Conservation (phyloP, 2,888 invertebrate species). For the Athalia rosae region DNA sequence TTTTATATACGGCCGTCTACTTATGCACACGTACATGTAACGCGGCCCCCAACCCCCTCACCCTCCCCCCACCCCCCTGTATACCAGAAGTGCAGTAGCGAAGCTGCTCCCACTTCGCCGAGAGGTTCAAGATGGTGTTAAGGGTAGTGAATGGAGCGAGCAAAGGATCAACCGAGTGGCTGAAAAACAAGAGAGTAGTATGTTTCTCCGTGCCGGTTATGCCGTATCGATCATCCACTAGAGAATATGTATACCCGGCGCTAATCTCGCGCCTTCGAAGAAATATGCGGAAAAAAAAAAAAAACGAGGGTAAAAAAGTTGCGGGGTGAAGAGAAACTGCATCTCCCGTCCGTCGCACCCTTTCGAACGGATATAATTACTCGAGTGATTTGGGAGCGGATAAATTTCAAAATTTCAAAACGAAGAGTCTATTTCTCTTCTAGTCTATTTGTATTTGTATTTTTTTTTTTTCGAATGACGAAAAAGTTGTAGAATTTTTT, state of each 20-base stretch:
- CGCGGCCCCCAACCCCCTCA: not conserved
- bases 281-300: not conserved
- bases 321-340: too few relatives aligned
- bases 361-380: too few relatives aligned
- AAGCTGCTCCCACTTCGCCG: constrained; percentile 2
- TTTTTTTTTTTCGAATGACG: too few relatives aligned
- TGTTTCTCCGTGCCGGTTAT: not conserved
- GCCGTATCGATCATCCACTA: not conserved
- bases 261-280: not conserved
- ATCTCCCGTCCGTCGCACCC: too few relatives aligned
- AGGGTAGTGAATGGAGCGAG: constrained; percentile 17
- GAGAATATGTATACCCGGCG: not conserved
- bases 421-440: too few relatives aligned
- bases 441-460: too few relatives aligned
- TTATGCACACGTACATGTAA: too few relatives aligned
- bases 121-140: constrained; percentile 30
- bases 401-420: too few relatives aligned
- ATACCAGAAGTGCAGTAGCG: not conserved
- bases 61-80: not conserved
- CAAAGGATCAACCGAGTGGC: constrained; percentile 1
- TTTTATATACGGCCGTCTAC: too few relatives aligned
- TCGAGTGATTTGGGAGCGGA: too few relatives aligned
- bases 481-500: too few relatives aligned
- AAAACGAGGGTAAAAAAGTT: too few relatives aligned
- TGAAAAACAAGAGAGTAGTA: not conserved